Conservation (phyloP, 2,113 vertebrate species). For the Peromyscus leucopus region DNA sequence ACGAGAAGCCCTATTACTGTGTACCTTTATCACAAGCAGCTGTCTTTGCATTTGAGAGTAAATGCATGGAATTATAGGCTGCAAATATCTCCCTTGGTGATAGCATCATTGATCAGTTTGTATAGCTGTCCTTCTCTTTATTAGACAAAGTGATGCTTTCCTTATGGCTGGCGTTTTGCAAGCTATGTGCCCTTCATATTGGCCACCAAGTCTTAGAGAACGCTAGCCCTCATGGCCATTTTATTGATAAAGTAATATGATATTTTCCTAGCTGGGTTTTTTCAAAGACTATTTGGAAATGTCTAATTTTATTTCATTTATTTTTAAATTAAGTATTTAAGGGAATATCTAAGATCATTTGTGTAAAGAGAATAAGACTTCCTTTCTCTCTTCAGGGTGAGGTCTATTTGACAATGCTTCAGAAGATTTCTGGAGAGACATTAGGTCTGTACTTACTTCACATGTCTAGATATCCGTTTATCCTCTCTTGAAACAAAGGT, state of each 20-base stretch:
- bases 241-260: neutral
- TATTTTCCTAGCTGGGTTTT: neutral
- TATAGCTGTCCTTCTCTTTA: neutral
- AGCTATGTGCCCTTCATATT: neutral
- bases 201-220: neutral
- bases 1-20: neutral
- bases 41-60: neutral
- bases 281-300: neutral
- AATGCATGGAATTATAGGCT: neutral
- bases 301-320: neutral
- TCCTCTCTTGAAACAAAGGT: too few relatives aligned
- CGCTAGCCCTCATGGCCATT: neutral
- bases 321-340: neutral
- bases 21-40: neutral
- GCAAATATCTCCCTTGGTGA: neutral
- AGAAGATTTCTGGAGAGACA: neutral
- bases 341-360: neutral
- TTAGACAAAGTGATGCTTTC: neutral
- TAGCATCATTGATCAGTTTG: neutral
- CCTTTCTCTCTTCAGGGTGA: neutral
- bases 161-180: neutral
- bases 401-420: neutral
- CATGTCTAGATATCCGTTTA: neutral
- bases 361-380: neutral
- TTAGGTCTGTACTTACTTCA: neutral